A percentile compares a stretch with the other conserved stretches of the same genome.
Conservation (phyloP, 2,113 vertebrate species). For the Triplophysa rosa region DNA sequence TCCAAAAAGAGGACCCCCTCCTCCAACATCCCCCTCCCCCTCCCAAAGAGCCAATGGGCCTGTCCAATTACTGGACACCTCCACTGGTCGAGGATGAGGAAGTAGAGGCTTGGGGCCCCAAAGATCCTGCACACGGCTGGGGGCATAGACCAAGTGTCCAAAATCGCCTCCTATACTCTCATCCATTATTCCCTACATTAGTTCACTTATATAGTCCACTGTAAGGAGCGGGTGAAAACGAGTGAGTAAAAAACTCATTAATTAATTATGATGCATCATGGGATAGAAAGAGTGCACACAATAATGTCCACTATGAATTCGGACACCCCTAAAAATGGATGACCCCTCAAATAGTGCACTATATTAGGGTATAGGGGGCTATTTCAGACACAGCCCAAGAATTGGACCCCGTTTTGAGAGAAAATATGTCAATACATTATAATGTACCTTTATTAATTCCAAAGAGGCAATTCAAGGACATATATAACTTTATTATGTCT, state of each 20-base stretch:
- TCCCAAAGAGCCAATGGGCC: slow-evolving; percentile 37
- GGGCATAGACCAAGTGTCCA: not conserved
- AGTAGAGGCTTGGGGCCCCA: slow-evolving; percentile 16
- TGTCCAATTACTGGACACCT: slow-evolving; percentile 59
- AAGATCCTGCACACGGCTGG: slow-evolving; percentile 11
- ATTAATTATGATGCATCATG: too few relatives aligned
- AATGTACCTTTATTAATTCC: not conserved
- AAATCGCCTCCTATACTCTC: too few relatives aligned
- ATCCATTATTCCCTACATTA: too few relatives aligned
- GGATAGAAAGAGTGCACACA: too few relatives aligned
- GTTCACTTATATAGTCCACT: too few relatives aligned
- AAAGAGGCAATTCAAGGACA: not conserved
- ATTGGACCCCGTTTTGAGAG: not conserved
- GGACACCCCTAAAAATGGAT: too few relatives aligned
- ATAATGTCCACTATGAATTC: too few relatives aligned
- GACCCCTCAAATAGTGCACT: too few relatives aligned
- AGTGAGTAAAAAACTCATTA: too few relatives aligned
- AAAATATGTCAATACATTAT: not conserved
- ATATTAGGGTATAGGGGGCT: too few relatives aligned
- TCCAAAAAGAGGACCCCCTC: slow-evolving; percentile 33
- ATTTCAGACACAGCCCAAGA: too few relatives aligned
- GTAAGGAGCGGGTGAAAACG: too few relatives aligned
- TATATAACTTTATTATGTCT: not conserved
- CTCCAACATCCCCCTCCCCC: not conserved
- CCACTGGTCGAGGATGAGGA: slow-evolving; percentile 22